Conservation (phyloP, 2,113 vertebrate species). For the Hypocryptadius cinnamomeus region DNA sequence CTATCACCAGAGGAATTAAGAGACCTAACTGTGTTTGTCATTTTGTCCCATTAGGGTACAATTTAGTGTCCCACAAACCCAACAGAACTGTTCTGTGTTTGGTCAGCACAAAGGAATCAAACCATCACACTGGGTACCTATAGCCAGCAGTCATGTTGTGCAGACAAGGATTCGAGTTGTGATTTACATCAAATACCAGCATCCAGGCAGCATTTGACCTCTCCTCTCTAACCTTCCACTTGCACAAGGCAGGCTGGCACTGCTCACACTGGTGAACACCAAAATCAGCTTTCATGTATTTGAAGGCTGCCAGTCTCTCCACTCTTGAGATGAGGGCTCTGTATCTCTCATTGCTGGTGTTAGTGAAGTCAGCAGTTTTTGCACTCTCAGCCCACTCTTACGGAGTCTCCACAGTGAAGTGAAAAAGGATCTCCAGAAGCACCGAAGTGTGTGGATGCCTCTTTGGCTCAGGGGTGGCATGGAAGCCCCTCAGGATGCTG, state of each 20-base stretch:
- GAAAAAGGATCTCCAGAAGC: not conserved
- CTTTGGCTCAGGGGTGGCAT: accelerated
- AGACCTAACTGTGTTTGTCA: not conserved
- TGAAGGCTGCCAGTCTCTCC: not conserved
- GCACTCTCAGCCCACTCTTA: not conserved
- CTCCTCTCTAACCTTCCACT: not conserved
- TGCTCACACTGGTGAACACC: not conserved
- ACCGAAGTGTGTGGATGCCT: accelerated
- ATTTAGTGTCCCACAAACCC: not conserved
- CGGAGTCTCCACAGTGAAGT: accelerated
- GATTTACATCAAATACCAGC: not conserved
- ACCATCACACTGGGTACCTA: not conserved
- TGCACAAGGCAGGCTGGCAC: not conserved
- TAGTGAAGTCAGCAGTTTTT: not conserved
- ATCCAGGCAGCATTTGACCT: not conserved
- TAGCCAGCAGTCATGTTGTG: not conserved
- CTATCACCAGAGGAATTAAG: not conserved
- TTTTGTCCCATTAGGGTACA: not conserved
- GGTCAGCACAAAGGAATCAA: not conserved
- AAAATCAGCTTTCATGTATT: not conserved
- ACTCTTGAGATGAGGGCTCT: not conserved
- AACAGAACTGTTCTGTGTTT: not conserved
- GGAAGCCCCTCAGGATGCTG: not conserved
- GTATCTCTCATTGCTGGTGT: not conserved
- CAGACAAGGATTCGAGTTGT: not conserved